Base-by-base conservation (phyloP, 2,797 vertebrate genomes). In the Sebastes alutus region DNA sequence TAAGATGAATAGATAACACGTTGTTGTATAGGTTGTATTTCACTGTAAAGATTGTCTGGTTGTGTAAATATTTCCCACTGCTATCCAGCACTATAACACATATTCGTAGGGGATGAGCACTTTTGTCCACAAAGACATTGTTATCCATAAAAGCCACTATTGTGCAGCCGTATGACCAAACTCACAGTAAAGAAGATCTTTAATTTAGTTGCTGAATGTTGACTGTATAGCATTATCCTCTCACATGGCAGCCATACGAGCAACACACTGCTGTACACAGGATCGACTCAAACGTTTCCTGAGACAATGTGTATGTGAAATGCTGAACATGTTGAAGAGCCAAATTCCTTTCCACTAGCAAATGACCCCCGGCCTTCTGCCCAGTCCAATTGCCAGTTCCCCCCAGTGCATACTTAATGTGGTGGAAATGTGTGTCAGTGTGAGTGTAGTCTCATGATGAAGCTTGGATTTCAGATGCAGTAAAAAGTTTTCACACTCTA, bases 331-430 rank as follows among this genome's bases (percentile, higher is more conserved):
- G 86, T 77, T 89, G 85, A 92, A 83, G 87, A 89, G 90, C 90
- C 88, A 91, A 93, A 96, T 96, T 96, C 95, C 95, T 95, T 95
- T 92, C 90, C 91, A 87, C 86, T 86, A 94, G 91, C 90, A 91
- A 94, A 94, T 93, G 85, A 91, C 91, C 90, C 80, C 84, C 82
- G 87, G 89, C 91, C 86, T 81, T 91, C 77, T 82, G 87, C 88
- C 87, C 90, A 77, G 87, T 81, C 78, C 81, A 76, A 63, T 76
- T 84, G 82, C 86, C 80, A 86, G 74, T 76, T 88, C 91, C 91
- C 42, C 88, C 86, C 67, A 62, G 86, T 85, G 86, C 77, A 89
- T 80, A 89, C 72, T 91, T 92, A 92, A 89, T 88, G 83, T 87
- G 66, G 84, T 92, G 86, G 84, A 88, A 87, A 83, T 90, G 77